Base-by-base conservation (phyloP, 2,113 vertebrate species). In the Manacus vitellinus region DNA sequence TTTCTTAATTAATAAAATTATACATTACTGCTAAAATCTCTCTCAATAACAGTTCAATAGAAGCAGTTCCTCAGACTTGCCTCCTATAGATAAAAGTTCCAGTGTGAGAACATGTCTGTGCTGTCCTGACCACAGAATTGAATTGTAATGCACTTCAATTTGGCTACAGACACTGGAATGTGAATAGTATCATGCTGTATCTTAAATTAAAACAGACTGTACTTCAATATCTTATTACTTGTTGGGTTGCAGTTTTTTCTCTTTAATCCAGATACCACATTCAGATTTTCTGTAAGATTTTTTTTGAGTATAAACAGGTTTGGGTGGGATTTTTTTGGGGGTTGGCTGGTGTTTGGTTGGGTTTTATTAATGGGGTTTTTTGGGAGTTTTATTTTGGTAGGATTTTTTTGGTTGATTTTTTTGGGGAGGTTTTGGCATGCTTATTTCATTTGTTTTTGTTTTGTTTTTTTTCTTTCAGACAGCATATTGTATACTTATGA, bases 381-480 rank as follows among this genome's bases (percentile, higher is more conserved):
- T 4, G 10, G 4, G 10, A 22, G 10, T 9, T 52, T 46, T 37
- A 9, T 6, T 76, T 52, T 30, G 6, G 22, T 44, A 17, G 21
- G 13, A 9, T 1, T 76, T 75, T 70, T 75, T 71, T 30, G 14
- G 3, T 35, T 65, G 27, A 5, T 58, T 21, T 51, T 80, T 13
- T 52, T 52, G 41, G 4, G 8, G 27, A 1, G 1, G 21, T 5
- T 11, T 41, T n/a, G 10, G 49, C 30, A 61, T 70, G 17, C 12
- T 23, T 28, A 3, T 5, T 41, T 33, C 0, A 6, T 7, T 24
- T 20, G 10, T 15, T 14, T 16, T 17, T 12, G 10, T 15, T 14
- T 16, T 17, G 9, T 4, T 24, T 13, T 8, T 19, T 33, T 33
- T 1, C 14, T 33, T 27, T 54, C 19, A 44, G 15, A 62, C 8